Base-by-base conservation (phyloP, 2,888 invertebrate genomes). In the Drosophila peninsularis region DNA sequence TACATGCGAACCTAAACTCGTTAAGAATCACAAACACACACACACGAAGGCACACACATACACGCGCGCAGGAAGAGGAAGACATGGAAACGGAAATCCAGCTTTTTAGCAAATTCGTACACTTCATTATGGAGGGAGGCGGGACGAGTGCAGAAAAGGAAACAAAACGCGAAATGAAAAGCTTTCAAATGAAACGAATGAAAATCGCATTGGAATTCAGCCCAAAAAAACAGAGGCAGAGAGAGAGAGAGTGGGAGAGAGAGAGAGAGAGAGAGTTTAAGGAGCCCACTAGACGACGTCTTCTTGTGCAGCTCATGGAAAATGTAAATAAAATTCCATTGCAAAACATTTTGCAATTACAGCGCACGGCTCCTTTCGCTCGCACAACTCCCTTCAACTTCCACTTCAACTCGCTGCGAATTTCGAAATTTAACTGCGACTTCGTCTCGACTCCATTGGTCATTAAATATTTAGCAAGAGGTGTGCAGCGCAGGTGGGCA, bases 401-500 rank as follows among this genome's bases (percentile, higher is more conserved):
- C 56, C 32, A 45, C 45, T 30, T 30, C 45, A 21, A 14, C 34
- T 24, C 34, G 24, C 36, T 56, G 34, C 45, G 41, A 19, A 52
- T 47, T 47, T 21, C 47, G 30, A 21, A 49, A 52, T 39, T 54
- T 55, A 65, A 14, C 44, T 41, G 54, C 53, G 36, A 52, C 55
- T 78, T 68, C 77, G 57, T 42, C 77, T 75, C 75, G 78, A 78
- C 83, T 71, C 60, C 77, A 66, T 52, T 89, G 88, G 90, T 90
- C 89, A 90, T 89, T 89, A 89, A 90, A 89, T 90, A 89, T 90
- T 89, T 82, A 89, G 77, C 77, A 67, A 55, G 70, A 54, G 62
- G 64, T 62, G 65, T 47, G 63, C 30, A 44, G n/a, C 3, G 30
- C n/a, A 32, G 24, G 50, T 32, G 13, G 36, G 39, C 27, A 32